Conservation (phyloP, 2,113 vertebrate species). For the Catagonus wagneri region DNA sequence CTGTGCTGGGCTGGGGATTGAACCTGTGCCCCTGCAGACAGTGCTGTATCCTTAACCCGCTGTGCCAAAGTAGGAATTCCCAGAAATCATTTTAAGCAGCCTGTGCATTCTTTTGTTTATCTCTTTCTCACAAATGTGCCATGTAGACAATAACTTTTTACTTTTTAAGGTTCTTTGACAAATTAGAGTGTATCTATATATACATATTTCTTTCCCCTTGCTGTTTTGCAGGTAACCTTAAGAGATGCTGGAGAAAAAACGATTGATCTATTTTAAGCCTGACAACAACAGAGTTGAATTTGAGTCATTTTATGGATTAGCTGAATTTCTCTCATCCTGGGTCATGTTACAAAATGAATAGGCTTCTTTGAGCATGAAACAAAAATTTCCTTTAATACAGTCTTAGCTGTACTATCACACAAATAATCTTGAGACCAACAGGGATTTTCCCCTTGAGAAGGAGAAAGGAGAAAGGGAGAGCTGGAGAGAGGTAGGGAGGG, state of each 20-base stretch:
- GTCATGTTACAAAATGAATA: constrained; percentile 19
- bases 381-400: constrained; percentile 13
- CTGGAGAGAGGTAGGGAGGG: too few species aligned
- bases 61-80: too few species aligned
- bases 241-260: neutral
- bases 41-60: too few species aligned
- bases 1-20: too few species aligned
- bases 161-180: neutral
- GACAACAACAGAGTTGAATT: neutral
- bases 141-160: neutral
- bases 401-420: neutral
- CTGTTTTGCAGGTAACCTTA: neutral
- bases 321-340: neutral
- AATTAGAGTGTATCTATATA: neutral
- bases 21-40: too few species aligned
- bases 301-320: neutral
- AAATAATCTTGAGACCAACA: constrained; percentile 14
- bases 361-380: neutral
- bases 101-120: neutral
- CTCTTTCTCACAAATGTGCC: neutral
- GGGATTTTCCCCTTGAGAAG: neutral
- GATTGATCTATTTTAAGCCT: neutral
- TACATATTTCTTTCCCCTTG: constrained; percentile 11
- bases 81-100: constrained; percentile 47
- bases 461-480: neutral